Base-by-base conservation (phyloP, 2,113 vertebrate genomes). In the Leptodactylus fuscus region DNA sequence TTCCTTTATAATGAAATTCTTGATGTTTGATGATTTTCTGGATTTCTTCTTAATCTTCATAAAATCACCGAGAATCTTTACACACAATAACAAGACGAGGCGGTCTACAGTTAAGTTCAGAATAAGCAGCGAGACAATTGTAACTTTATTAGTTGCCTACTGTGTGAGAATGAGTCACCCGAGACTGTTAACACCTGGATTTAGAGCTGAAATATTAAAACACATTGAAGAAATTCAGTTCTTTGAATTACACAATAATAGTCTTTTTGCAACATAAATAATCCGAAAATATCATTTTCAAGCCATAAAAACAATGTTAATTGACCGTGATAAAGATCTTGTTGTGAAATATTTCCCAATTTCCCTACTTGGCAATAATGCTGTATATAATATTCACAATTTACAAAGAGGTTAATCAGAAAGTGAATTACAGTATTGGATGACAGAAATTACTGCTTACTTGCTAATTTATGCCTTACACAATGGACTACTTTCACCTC, bases 311-410 rank as follows among this genome's bases (percentile, higher is more conserved):
- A 90, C 92, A 89, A 89, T 89, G 87, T 91, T 94, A 95, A 94
- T 95, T 94, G 92, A 94, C 92, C 91, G 92, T 94, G 94, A 95
- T 94, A 90, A 93, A 94, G 92, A 92, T 94, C 89, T 95, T 94
- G 95, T 89, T 89, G 90, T 94, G 93, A 95, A 94, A 94, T 95
- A 94, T 90, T 48, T 46, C 22, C 60, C 60, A 27, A 60, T 80
- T 80, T 27, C 77, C 77, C 49, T 36, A 44, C 22, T 36, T 55
- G 49, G 49, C 55, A 58, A 90, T 88, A 91, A 88, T 75, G 87
- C 34, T 89, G 89, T 87, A 48, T 81, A 67, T 49, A 81, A 67
- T 67, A 81, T 81, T 67, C 79, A 67, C 58, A 32, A 67, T 67
- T 67, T 81, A 81, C 58, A 81, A 81, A 81, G 60, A 81, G 79